A percentile compares a stretch with the other conserved stretches of the same genome.
These are phyloP conservation scores for Electrophaes corylata DNA, from an alignment of 2,888 invertebrate species.

Conservation along the genomic window DNA sequence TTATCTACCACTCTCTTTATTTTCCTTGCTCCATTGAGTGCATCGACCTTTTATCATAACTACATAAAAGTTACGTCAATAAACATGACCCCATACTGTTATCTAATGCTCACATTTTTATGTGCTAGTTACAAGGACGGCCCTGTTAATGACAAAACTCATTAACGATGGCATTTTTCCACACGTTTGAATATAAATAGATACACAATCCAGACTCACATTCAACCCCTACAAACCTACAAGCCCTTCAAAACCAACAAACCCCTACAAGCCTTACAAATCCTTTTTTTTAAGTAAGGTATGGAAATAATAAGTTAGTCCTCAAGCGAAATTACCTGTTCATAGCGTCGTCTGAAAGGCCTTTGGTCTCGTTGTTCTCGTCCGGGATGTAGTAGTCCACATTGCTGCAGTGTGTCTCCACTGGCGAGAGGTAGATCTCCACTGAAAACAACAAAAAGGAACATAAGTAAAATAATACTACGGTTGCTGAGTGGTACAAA, in stretches of 20 bases:
- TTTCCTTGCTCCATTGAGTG: constrained; percentile 10
- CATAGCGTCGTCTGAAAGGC: constrained; percentile 92
- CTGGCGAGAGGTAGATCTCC: constrained; percentile 94
- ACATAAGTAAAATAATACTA: background rate
- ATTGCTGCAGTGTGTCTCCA: constrained; percentile 97
- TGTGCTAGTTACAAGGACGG: constrained; percentile 13
- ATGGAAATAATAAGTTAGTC: too few relatives aligned
- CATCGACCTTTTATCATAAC: constrained; percentile 24
- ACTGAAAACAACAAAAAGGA: constrained; percentile 83
- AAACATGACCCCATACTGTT: constrained; percentile 29
- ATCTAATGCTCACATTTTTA: constrained; percentile 24
- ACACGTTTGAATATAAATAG: too few relatives aligned
- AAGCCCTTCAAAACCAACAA: too few relatives aligned
- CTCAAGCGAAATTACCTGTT: constrained; percentile 86
- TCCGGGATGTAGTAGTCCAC: constrained; percentile 97
- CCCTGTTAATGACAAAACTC: background rate
- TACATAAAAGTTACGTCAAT: constrained; percentile 27
- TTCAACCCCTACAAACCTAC: too few relatives aligned
- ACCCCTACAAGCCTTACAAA: too few relatives aligned
- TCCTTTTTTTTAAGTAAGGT: too few relatives aligned
- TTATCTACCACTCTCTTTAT: constrained; percentile 4
- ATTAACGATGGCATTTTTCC: too few relatives aligned
- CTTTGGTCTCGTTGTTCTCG: constrained; percentile 92
- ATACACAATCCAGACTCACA: too few relatives aligned
- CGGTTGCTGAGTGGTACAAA: background rate